These are phyloP conservation scores for Clunio marinus DNA, from an alignment of 2,888 invertebrate species.

Conservation along the genomic window DNA sequence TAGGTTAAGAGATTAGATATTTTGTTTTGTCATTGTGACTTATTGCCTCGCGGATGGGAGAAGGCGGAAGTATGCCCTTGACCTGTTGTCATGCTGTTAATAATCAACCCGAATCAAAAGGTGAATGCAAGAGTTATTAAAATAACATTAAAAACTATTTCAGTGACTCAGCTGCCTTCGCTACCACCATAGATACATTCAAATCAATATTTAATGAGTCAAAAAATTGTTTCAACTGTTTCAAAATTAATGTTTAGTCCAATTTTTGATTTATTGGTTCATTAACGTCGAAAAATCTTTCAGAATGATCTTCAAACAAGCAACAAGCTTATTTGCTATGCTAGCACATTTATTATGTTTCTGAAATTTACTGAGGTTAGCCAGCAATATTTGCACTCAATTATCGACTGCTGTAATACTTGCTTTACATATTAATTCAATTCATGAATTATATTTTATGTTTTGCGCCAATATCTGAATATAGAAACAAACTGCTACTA, in stretches of 20 bases:
- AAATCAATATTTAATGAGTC: slow-evolving; percentile 2
- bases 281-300: slow-evolving; percentile 23
- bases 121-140: too few species aligned
- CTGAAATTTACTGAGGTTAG: neutral
- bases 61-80: too few species aligned
- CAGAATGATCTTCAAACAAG: too few species aligned
- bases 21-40: too few species aligned
- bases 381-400: neutral
- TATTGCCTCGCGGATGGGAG: too few species aligned
- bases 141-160: neutral
- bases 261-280: slow-evolving; percentile 20
- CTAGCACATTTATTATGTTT: neutral
- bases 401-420: neutral
- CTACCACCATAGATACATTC: neutral
- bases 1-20: too few species aligned
- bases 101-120: neutral
- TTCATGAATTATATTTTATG: neutral
- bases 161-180: slow-evolving; percentile 1
- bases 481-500: too few species aligned
- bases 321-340: neutral
- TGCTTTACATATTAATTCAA: neutral
- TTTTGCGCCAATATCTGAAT: too few species aligned
- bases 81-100: too few species aligned
- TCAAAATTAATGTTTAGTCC: neutral
- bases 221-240: slow-evolving; percentile 6